Evolutionary conservation across 2,888 invertebrate genomes (phyloP).

Genomic region (Hesperia comma): DNA sequence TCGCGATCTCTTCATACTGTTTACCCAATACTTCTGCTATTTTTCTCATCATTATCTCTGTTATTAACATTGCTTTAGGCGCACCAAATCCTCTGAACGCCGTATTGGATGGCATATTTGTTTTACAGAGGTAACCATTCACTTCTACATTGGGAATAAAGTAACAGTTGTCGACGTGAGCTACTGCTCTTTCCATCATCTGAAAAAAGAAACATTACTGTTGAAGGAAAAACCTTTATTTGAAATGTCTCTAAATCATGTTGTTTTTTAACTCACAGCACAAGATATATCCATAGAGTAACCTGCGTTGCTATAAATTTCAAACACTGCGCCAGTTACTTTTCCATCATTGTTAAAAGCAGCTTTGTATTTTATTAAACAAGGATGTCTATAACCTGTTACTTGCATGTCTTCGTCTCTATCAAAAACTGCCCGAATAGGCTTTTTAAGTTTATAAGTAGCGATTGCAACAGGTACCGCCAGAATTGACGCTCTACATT

Average conservation of each 20-base stretch:
- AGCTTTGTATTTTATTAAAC: slow-evolving; percentile 89
- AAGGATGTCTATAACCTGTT: slow-evolving; percentile 92
- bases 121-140: slow-evolving; percentile 90
- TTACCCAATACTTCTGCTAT: slow-evolving; percentile 87
- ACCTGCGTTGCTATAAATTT: slow-evolving; percentile 89
- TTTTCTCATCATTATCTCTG: slow-evolving; percentile 90
- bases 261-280: slow-evolving; percentile 72
- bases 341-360: slow-evolving; percentile 88
- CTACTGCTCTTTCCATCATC: slow-evolving; percentile 91
- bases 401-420: slow-evolving; percentile 94
- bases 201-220: slow-evolving; percentile 58
- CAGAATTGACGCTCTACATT: slow-evolving; percentile 85
- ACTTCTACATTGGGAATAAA: slow-evolving; percentile 88
- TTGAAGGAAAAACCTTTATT: too few species aligned
- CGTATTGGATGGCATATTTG: slow-evolving; percentile 95
- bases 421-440: slow-evolving; percentile 91
- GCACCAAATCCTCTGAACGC: slow-evolving; percentile 97
- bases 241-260: slow-evolving; percentile 16
- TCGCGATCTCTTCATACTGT: slow-evolving; percentile 85
- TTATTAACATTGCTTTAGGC: slow-evolving; percentile 94
- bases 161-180: slow-evolving; percentile 93
- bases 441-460: slow-evolving; percentile 87
- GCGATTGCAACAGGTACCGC: slow-evolving; percentile 89
- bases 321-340: slow-evolving; percentile 85
- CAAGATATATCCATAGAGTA: slow-evolving; percentile 88